These are phyloP conservation scores for Drosophila austrosaltans DNA, from an alignment of 2,888 invertebrate species.

Conservation along the genomic window DNA sequence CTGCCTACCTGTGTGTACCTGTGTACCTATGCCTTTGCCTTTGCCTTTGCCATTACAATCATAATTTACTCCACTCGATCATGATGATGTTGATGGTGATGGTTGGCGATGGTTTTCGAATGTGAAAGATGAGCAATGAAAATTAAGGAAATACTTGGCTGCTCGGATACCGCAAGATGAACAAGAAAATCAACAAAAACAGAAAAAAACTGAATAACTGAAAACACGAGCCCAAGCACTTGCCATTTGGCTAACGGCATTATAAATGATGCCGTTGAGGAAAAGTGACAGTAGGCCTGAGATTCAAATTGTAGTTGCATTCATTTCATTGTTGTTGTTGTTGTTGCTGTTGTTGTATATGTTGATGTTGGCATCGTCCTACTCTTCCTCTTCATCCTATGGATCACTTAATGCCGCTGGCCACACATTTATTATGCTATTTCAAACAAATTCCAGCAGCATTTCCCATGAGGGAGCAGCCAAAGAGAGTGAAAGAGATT, in stretches of 20 bases:
- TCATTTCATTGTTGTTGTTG: constrained; percentile 19
- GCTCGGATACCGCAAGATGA: constrained; percentile 31
- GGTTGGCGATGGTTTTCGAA: constrained; percentile 51
- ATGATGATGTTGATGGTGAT: constrained; percentile 50
- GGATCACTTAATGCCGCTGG: constrained; percentile 27
- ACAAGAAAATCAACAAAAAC: constrained; percentile 52
- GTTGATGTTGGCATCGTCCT: constrained; percentile 50
- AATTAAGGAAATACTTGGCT: constrained; percentile 69
- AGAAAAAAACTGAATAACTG: constrained; percentile 45
- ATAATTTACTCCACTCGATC: constrained; percentile 45
- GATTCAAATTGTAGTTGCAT: constrained; percentile 19
- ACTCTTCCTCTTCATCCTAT: constrained; percentile 16
- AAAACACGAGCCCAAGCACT: constrained; percentile 44
- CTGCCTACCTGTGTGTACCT: constrained; percentile 37
- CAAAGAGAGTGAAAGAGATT: neutral
- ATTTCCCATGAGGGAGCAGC: neutral
- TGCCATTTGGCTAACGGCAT: constrained; percentile 72
- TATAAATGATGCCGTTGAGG: constrained; percentile 70
- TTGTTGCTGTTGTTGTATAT: constrained; percentile 15
- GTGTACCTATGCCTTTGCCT: constrained; percentile 34
- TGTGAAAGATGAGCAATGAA: constrained; percentile 64
- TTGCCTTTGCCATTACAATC: constrained; percentile 34
- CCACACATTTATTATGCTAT: constrained; percentile 44
- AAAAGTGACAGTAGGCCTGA: constrained; percentile 69
- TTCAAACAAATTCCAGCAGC: constrained; percentile 55